Evolutionary conservation across 2,797 vertebrate species (phyloP).

Genomic region (Sebastes flavidus): DNA sequence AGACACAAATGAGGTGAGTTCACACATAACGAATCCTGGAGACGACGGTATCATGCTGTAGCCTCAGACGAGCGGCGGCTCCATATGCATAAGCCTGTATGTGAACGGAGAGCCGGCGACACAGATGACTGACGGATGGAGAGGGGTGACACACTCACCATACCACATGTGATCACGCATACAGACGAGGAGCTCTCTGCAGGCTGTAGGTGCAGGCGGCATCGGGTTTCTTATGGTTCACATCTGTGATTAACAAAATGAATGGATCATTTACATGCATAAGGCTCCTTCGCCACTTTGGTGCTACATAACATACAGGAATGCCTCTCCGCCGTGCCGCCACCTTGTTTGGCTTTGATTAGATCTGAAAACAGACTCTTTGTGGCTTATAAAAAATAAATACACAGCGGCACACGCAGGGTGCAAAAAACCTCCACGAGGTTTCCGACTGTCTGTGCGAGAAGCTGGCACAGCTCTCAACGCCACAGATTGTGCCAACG

Average conservation of each 20-base stretch:
- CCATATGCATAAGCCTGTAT: constrained; percentile 51
- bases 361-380: constrained; percentile 61
- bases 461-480: background rate
- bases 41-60: constrained; percentile 37
- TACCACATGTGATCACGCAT: constrained; percentile 78
- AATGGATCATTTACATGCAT: constrained; percentile 78
- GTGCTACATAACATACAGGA: constrained; percentile 49
- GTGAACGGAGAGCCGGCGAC: constrained; percentile 30
- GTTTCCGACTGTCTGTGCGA: background rate
- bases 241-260: constrained; percentile 61
- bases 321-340: constrained; percentile 54
- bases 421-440: background rate
- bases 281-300: constrained; percentile 36
- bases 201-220: constrained; percentile 13
- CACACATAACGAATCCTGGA: constrained; percentile 65
- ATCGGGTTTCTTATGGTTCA: constrained; percentile 32
- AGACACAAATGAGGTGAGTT: constrained; percentile 75
- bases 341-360: constrained; percentile 73
- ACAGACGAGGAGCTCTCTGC: constrained; percentile 63
- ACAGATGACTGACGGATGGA: constrained; percentile 38
- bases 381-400: constrained; percentile 61
- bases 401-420: constrained; percentile 34
- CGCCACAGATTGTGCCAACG: background rate
- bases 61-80: constrained; percentile 14
- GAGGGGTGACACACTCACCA: constrained; percentile 48